Percentiles rank a stretch among this genome's conserved stretches.
phyloP scores from a whole-genome alignment of 2,888 invertebrate species.

The Eupithecia centaureata region DNA sequence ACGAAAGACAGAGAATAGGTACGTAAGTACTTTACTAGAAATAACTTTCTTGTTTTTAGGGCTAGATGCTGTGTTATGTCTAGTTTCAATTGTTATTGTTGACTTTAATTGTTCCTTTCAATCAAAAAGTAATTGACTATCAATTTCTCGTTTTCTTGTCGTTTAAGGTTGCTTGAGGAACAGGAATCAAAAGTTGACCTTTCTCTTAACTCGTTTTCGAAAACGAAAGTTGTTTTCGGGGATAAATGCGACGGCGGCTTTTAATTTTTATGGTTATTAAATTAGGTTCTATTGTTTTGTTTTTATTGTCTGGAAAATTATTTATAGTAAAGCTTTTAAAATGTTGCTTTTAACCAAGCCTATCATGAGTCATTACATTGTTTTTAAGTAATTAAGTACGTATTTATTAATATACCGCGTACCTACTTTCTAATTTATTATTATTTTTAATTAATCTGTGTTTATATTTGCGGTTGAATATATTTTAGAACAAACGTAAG shows the following conservation, averaged over 20 bases:
- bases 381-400: background rate
- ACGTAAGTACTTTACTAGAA: background rate
- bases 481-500: background rate
- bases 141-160: slow-evolving; percentile 1
- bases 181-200: slow-evolving; percentile 26
- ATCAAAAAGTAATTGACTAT: slow-evolving; percentile 5
- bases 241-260: slow-evolving; percentile 5
- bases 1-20: background rate
- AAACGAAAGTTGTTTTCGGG: slow-evolving; percentile 29
- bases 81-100: background rate
- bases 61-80: background rate
- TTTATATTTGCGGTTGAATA: background rate
- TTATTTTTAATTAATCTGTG: background rate
- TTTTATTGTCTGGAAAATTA: background rate
- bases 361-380: background rate
- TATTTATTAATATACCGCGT: background rate
- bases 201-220: slow-evolving; percentile 26
- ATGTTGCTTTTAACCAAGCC: background rate
- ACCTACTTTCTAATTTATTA: background rate
- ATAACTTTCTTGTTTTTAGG: background rate
- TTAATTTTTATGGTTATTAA: slow-evolving; percentile 4
- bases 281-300: background rate
- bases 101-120: background rate
- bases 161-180: slow-evolving; percentile 16
- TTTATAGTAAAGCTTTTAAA: background rate